Conservation (phyloP, 2,113 vertebrate species). For the Heptranchias perlo region DNA sequence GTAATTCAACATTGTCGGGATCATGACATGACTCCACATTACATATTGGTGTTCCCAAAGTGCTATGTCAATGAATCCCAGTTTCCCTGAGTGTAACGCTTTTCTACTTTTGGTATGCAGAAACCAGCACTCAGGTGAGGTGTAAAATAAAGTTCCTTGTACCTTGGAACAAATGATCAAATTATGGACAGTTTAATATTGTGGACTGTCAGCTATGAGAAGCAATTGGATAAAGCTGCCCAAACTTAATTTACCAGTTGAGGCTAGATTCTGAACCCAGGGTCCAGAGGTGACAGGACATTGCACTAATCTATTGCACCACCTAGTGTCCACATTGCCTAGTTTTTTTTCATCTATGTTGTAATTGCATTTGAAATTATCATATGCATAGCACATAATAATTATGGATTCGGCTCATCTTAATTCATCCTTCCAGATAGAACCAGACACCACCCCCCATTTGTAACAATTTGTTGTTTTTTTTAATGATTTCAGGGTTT, state of each 20-base stretch:
- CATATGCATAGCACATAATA: background rate
- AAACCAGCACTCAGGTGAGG: background rate
- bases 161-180: background rate
- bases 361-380: background rate
- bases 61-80: background rate
- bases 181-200: background rate
- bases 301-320: background rate
- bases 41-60: background rate
- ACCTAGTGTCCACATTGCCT: background rate
- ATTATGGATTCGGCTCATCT: background rate
- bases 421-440: background rate
- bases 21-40: background rate
- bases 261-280: background rate
- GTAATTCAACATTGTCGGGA: background rate
- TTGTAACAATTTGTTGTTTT: background rate
- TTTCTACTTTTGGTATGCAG: background rate
- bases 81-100: background rate
- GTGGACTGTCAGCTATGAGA: background rate
- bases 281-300: slow-evolving; percentile 11
- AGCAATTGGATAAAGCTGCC: background rate
- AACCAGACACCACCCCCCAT: background rate
- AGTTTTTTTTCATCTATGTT: background rate
- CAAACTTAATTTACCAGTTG: background rate
- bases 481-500: background rate
- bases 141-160: background rate